Conservation (phyloP, 2,797 vertebrate species). For the Bradypodion ventrale region DNA sequence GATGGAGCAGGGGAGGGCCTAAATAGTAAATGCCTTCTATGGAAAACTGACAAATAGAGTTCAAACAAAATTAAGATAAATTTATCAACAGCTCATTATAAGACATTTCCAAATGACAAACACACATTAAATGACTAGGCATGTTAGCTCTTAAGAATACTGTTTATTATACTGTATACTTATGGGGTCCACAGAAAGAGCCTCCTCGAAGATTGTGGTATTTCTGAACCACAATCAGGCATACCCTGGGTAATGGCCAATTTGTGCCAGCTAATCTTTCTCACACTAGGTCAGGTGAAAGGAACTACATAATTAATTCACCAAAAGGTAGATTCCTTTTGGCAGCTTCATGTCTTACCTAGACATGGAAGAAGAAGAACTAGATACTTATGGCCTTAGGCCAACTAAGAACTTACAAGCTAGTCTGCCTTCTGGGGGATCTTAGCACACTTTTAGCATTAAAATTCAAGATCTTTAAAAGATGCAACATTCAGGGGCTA, state of each 20-base stretch:
- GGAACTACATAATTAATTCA: too few relatives aligned
- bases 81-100: not conserved
- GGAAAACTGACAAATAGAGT: not conserved
- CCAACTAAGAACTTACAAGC: not conserved
- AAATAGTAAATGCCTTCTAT: not conserved
- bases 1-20: too few relatives aligned
- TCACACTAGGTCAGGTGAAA: too few relatives aligned
- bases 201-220: too few relatives aligned
- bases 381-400: too few relatives aligned
- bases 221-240: too few relatives aligned
- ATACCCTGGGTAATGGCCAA: too few relatives aligned
- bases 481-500: not conserved
- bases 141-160: not conserved
- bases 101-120: not conserved
- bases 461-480: not conserved
- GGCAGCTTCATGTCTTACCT: too few relatives aligned
- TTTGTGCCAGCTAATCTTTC: too few relatives aligned
- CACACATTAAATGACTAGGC: not conserved
- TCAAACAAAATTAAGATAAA: not conserved
- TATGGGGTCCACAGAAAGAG: too few relatives aligned
- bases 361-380: too few relatives aligned
- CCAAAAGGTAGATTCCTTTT: too few relatives aligned
- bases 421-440: not conserved
- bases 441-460: not conserved
- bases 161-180: not conserved